Evolutionary conservation across 2,888 invertebrate species (phyloP).

Genomic region (Neoascia interrupta): DNA sequence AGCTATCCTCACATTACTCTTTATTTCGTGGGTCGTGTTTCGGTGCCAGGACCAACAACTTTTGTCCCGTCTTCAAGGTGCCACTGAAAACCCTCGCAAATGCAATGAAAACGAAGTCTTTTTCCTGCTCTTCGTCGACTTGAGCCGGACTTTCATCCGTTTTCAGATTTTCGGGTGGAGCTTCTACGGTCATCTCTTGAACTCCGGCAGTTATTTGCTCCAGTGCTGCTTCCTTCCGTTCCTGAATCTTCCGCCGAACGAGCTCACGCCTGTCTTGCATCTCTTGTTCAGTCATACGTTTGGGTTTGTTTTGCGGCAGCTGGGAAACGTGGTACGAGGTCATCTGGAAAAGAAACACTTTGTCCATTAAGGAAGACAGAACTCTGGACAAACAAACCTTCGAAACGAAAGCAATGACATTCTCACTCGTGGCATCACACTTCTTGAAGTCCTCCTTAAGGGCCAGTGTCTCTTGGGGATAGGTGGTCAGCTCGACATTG

Average conservation of each 20-base stretch:
- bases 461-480: conserved; percentile 85
- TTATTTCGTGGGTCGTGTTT: conserved; percentile 89
- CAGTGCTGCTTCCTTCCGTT: conserved; percentile 77
- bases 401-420: conserved; percentile 80
- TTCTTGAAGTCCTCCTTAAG: conserved; percentile 86
- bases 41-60: conserved; percentile 91
- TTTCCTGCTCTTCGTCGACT: conserved; percentile 72
- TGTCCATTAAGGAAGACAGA: background rate
- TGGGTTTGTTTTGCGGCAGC: conserved; percentile 90
- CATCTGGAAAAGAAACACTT: conserved; percentile 89
- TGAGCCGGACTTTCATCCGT: conserved; percentile 8
- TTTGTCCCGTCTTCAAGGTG: conserved; percentile 86
- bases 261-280: conserved; percentile 85
- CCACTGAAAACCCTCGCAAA: conserved; percentile 97
- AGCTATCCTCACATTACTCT: conserved; percentile 71
- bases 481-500: conserved; percentile 84
- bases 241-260: conserved; percentile 84
- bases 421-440: conserved; percentile 87
- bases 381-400: conserved; percentile 72
- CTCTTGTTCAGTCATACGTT: conserved; percentile 88
- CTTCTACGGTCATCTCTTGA: conserved; percentile 71
- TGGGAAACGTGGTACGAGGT: conserved; percentile 87
- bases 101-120: conserved; percentile 87
- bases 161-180: conserved; percentile 19
- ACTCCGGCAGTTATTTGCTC: conserved; percentile 73